A percentile compares a stretch with the other conserved stretches of the same genome.
phyloP scores from a whole-genome alignment of 2,113 vertebrate genomes.

The Saccopteryx bilineata region DNA sequence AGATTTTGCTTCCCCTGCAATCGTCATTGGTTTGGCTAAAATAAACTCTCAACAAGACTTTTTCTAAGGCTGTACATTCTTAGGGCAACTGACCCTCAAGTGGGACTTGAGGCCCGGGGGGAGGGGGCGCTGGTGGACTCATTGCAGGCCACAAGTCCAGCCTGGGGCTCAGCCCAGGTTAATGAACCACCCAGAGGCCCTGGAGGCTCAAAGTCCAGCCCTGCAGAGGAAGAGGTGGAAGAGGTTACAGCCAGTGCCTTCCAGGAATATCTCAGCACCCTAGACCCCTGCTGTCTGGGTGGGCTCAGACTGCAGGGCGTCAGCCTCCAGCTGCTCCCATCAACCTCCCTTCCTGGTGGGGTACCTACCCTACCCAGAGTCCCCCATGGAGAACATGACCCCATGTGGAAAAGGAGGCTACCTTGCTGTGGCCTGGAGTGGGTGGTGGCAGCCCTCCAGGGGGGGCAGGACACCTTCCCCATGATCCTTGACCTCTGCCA shows the following conservation, averaged over 20 bases:
- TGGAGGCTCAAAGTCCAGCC: conserved; percentile 77
- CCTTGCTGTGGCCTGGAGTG: too few species aligned
- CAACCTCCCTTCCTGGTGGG: not conserved
- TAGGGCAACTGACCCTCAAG: not conserved
- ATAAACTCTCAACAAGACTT: not conserved
- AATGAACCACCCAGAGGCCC: conserved; percentile 76
- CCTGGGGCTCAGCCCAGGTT: conserved; percentile 30
- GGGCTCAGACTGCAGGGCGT: not conserved
- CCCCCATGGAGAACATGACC: not conserved
- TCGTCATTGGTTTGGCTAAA: not conserved
- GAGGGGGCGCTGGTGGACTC: not conserved
- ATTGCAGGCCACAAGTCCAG: not conserved
- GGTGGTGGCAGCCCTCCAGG: not conserved
- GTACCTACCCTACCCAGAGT: not conserved
- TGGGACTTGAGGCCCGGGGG: not conserved
- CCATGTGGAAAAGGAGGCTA: not conserved
- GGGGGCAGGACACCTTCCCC: not conserved
- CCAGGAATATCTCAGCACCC: not conserved
- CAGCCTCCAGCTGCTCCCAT: not conserved
- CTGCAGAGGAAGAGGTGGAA: not conserved
- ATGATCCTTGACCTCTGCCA: not conserved
- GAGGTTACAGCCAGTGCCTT: not conserved
- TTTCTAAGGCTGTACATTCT: not conserved
- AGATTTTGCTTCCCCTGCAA: not conserved
- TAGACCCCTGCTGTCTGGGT: not conserved